These are phyloP conservation scores for Carassius gibelio DNA, from an alignment of 2,113 vertebrate species.

Conservation along the genomic window DNA sequence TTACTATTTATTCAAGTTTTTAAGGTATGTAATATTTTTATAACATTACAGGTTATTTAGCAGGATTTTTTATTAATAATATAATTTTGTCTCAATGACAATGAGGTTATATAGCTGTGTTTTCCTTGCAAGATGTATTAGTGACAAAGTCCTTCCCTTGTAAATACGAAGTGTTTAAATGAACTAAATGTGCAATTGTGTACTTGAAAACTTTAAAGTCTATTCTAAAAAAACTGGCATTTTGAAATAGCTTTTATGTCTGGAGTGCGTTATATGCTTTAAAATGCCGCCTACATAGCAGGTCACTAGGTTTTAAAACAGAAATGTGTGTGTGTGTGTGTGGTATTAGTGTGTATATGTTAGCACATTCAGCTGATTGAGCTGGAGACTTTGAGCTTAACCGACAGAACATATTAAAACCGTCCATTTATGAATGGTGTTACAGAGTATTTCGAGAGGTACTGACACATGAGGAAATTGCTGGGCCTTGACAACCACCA, in stretches of 20 bases:
- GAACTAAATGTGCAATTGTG: not conserved
- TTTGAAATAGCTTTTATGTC: not conserved
- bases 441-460: slow-evolving; percentile 20
- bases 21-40: no score
- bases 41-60: not conserved
- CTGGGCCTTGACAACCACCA: slow-evolving; percentile 18
- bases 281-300: not conserved
- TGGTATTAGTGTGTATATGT: not conserved
- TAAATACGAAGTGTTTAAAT: not conserved
- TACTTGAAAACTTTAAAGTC: no score
- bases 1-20: no score
- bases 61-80: not conserved
- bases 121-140: not conserved
- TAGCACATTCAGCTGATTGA: not conserved
- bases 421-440: slow-evolving; percentile 30
- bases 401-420: not conserved
- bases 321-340: not conserved
- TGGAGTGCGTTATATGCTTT: not conserved
- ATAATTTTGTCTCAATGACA: not conserved
- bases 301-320: slow-evolving; percentile 7
- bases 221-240: no score
- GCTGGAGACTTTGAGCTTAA: not conserved
- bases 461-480: not conserved
- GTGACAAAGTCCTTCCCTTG: not conserved
- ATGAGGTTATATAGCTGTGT: not conserved